A percentile compares a stretch with the other conserved stretches of the same genome.
These are phyloP conservation scores for Hypocryptadius cinnamomeus DNA, from an alignment of 2,113 vertebrate genomes.

Conservation along the genomic window DNA sequence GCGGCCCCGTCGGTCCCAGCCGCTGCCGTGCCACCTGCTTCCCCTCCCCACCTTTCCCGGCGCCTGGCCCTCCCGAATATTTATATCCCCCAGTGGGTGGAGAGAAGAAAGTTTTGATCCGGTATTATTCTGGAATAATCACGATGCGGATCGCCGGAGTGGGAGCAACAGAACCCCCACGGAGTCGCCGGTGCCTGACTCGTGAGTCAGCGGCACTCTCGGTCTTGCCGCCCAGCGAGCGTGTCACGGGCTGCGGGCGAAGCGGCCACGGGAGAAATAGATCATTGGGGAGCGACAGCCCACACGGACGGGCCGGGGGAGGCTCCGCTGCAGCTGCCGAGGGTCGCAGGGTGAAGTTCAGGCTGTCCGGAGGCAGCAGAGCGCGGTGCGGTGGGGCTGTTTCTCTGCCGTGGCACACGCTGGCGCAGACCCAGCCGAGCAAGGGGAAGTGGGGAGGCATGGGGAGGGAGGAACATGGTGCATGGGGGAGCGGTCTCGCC, in stretches of 20 bases:
- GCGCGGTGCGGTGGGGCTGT: not conserved
- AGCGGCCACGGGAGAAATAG: not conserved
- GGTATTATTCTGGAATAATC: not conserved
- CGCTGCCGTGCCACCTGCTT: not conserved
- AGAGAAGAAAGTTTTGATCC: conserved; percentile 51
- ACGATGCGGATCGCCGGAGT: not conserved
- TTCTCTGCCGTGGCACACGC: not conserved
- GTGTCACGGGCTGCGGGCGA: not conserved
- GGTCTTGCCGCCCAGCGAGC: not conserved
- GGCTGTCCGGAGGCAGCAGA: not conserved
- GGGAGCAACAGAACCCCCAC: not conserved
- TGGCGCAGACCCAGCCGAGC: not conserved
- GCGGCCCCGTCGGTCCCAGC: not conserved
- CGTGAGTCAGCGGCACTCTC: conserved; percentile 4
- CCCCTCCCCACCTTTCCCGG: not conserved
- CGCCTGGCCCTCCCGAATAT: not conserved
- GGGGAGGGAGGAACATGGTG: not conserved
- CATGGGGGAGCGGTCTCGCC: not conserved
- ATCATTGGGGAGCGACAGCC: not conserved
- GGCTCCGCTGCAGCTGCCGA: not conserved
- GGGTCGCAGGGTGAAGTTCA: not conserved
- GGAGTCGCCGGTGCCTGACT: not conserved
- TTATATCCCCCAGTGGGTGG: not conserved
- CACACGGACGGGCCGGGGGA: not conserved
- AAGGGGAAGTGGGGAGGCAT: not conserved